Base-by-base conservation (phyloP, 2,113 vertebrate genomes). In the Spea bombifrons region DNA sequence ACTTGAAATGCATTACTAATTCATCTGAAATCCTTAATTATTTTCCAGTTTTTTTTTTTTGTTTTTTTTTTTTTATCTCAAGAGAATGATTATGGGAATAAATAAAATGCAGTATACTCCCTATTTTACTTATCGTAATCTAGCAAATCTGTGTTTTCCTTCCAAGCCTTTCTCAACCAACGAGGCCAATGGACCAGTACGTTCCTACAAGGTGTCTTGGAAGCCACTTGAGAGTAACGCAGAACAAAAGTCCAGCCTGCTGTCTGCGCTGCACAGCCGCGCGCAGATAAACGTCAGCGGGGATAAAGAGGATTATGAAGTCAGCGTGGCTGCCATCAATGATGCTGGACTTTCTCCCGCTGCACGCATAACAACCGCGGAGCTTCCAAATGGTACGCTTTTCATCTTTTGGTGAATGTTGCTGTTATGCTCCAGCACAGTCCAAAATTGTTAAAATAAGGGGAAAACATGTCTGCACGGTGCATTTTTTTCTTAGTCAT, bases 111-210 rank as follows among this genome's bases (percentile, higher is more conserved):
- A 30, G 30, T 30, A 30, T 30, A 30, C 30, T 30, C 30, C 30
- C 30, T 30, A 30, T 30, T 30, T 30, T 30, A 30, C 30, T 1
- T 1, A 30, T 30, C 30, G 30, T 30, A 30, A 30, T 30, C 30
- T 30, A 30, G 30, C 30, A 30, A 30, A 30, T 30, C 2, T 63
- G 59, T 63, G 47, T 13, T 30, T 0, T 0, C 49, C 0, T 52
- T 72, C 66, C 3, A 52, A 78, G 76, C 69, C 43, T 4, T 86
- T 93, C 66, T 48, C 89, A 6, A 3, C 82, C 66, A 83, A 69
- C 65, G 90, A 92, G 85, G 85, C 88, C 1, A 90, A 93, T 75
- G 92, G 92, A 78, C 84, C 84, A 83, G 92, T 93, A 71, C 81
- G 86, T 13, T 86, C 85, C 83, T 86, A 93, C 59, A 84, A 90